phyloP scores from a whole-genome alignment of 2,797 vertebrate genomes.

The Poeciliopsis paucimaculata region DNA sequence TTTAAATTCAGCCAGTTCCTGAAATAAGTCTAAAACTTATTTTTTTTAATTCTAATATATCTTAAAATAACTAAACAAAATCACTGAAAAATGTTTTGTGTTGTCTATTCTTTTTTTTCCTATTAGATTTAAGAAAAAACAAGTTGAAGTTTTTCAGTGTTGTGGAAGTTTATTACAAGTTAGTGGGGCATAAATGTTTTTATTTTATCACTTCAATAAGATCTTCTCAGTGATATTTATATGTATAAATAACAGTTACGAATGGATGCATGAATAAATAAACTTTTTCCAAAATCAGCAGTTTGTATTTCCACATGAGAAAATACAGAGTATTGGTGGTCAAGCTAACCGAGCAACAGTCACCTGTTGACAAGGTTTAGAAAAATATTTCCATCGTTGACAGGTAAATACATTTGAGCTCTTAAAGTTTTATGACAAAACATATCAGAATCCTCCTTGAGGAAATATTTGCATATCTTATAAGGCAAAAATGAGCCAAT shows the following conservation, averaged over 20 bases:
- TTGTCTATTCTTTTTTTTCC: neutral
- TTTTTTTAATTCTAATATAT: neutral
- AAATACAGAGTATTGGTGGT: neutral
- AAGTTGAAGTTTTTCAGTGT: neutral
- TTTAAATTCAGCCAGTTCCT: neutral
- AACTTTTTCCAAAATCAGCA: neutral
- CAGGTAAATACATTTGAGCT: neutral
- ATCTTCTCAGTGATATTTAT: too few relatives aligned
- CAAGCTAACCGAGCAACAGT: neutral
- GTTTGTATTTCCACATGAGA: neutral
- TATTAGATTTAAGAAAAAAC: neutral
- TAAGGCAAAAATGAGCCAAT: conserved; percentile 14
- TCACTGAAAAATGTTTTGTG: neutral
- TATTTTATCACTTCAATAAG: too few relatives aligned
- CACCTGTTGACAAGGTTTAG: neutral
- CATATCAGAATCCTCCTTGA: neutral
- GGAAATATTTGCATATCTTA: conserved; percentile 8
- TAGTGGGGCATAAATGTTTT: neutral
- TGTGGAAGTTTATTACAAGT: neutral
- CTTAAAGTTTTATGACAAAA: neutral
- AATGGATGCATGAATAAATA: neutral
- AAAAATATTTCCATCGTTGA: neutral
- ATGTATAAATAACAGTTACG: neutral
- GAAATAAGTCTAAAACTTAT: neutral
- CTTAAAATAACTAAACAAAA: neutral